Conservation (phyloP, 1,140 invertebrate species). For the Formica exsecta region DNA sequence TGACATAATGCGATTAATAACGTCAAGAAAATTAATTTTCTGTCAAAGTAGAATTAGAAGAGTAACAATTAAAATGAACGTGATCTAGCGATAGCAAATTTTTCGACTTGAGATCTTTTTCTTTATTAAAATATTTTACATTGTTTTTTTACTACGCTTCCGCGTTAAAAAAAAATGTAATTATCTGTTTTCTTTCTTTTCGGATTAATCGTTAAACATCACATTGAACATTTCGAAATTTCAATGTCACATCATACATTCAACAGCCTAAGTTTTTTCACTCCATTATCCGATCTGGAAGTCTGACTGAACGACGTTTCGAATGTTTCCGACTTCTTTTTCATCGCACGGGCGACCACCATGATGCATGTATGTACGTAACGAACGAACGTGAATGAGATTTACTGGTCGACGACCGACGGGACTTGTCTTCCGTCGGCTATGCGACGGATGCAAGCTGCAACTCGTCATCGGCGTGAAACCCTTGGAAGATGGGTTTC, state of each 20-base stretch:
- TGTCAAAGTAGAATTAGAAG: background rate
- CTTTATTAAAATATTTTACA: conserved; percentile 10
- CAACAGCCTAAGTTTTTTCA: conserved; percentile 34
- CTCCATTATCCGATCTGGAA: conserved; percentile 38
- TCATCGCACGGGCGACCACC: conserved; percentile 13
- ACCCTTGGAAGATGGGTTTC: conserved; percentile 18
- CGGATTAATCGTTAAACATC: background rate
- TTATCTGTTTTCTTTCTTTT: background rate
- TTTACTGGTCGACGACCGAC: conserved; percentile 68
- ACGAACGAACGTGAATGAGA: conserved; percentile 56
- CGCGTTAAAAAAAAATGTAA: conserved; percentile 11
- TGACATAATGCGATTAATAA: background rate
- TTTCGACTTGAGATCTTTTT: background rate
- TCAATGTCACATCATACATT: conserved; percentile 41
- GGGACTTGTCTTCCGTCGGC: conserved; percentile 52
- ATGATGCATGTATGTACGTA: conserved; percentile 26
- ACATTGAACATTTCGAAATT: conserved; percentile 16
- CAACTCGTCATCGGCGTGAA: conserved; percentile 64
- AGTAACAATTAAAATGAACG: background rate
- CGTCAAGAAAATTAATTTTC: conserved; percentile 14
- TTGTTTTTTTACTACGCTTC: background rate
- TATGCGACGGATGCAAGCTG: conserved; percentile 72
- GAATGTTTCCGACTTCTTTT: conserved; percentile 54
- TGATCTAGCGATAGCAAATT: background rate
- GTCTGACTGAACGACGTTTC: conserved; percentile 27